phyloP scores from a whole-genome alignment of 1,140 invertebrate genomes.

The Neodiprion pinetum region DNA sequence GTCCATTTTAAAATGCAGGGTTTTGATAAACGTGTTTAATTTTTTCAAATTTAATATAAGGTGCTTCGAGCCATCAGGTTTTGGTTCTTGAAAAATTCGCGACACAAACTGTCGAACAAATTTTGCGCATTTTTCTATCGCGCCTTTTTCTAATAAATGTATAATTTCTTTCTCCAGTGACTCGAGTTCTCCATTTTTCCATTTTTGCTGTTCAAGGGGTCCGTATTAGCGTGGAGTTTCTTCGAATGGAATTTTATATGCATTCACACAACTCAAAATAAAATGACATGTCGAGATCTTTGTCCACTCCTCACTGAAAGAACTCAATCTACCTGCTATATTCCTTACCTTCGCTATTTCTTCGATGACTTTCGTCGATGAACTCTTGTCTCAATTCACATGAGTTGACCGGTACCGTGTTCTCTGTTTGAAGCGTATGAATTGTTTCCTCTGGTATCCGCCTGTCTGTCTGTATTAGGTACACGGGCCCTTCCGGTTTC shows the following conservation, averaged over 20 bases:
- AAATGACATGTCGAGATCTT: neutral
- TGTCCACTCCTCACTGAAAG: neutral
- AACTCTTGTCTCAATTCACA: neutral
- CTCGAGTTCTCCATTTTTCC: slow-evolving; percentile 37
- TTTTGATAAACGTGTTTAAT: slow-evolving; percentile 24
- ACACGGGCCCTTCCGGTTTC: slow-evolving; percentile 20
- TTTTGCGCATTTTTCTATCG: slow-evolving; percentile 22
- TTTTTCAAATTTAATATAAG: slow-evolving; percentile 33
- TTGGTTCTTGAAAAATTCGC: slow-evolving; percentile 41
- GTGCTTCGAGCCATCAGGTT: slow-evolving; percentile 43
- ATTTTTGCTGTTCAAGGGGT: slow-evolving; percentile 20
- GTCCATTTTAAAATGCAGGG: slow-evolving; percentile 31
- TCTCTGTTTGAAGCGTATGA: slow-evolving; percentile 15
- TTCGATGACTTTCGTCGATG: slow-evolving; percentile 17
- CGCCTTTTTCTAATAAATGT: slow-evolving; percentile 20
- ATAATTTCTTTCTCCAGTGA: slow-evolving; percentile 19
- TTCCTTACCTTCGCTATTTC: slow-evolving; percentile 25
- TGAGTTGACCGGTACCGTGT: slow-evolving; percentile 1
- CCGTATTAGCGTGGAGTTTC: slow-evolving; percentile 14
- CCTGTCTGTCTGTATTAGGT: slow-evolving; percentile 18
- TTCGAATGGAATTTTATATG: slow-evolving; percentile 13
- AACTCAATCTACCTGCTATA: slow-evolving; percentile 16
- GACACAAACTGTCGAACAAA: slow-evolving; percentile 24
- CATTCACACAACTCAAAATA: neutral
- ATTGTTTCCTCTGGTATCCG: slow-evolving; percentile 18